Evolutionary conservation across 2,113 vertebrate genomes (phyloP), one percentile per base, ranked within the genome.

Genomic region (Petroica traversi): DNA sequence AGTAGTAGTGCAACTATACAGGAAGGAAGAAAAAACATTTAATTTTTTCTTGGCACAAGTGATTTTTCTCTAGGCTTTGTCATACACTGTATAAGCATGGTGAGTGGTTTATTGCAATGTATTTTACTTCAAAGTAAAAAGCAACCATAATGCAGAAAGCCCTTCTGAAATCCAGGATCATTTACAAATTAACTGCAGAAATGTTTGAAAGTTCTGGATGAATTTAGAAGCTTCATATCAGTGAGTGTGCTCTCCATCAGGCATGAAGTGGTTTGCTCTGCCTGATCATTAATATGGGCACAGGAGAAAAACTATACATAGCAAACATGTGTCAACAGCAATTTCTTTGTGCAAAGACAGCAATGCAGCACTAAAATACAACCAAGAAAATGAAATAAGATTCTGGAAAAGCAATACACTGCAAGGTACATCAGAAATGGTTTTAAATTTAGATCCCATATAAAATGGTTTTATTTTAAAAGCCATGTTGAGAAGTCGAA

Each of bases 41-140:
- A 4, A 63, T 59, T 79, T 85, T 40, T 14, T 40, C 40, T 82
- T 88, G 55, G 67, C 55, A 76, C 40, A 34, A 58, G 63, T 48
- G 18, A 57, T 40, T 34, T 81, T 41, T 8, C 40, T 79, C 61
- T 51, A 58, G 54, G 64, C 40, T 93, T 61, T 94, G 66, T 52
- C 67, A 26, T 15, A 36, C 2, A n/a, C 57, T 14, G n/a, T 52
- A 8, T 12, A 79, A 85, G 43, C 49, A 69, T 43, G 33, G 40
- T 58, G 71, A 94, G 71, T 9, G 26, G 68, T 31, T 77, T 25
- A 55, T 31, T 71, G 83, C 26, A 84, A 45, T 4, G n/a, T 11
- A 62, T 74, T 94, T 93, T 68, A 72, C 82, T 88, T 51, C 68
- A 77, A 93, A 77, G 51, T 41, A 77, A 69, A 92, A 92, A 84